Base-by-base conservation (phyloP, 2,113 vertebrate genomes). In the Pholis gunnellus region DNA sequence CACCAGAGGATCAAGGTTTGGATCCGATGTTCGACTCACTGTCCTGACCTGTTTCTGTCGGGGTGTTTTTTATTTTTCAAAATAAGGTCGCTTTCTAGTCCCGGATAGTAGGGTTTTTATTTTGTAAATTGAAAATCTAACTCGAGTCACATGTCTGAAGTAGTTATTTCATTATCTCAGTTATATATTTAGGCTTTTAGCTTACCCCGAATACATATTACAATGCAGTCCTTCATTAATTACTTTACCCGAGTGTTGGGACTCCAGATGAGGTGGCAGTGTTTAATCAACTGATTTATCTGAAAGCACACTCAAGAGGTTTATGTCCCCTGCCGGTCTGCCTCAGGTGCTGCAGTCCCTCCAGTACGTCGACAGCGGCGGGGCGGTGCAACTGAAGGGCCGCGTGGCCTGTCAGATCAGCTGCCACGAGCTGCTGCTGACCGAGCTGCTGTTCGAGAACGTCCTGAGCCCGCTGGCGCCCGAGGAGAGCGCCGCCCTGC, bases 381-480 rank as follows among this genome's bases (percentile, higher is more conserved):
- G 97, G 0, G 96, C 97, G 0, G 97, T 98, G 90, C 96, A 97
- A 94, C 95, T 98, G 78, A 97, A 97, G 7, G 97, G 97, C 20
- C 94, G 97, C 0, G 97, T 98, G 67, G 97, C 97, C 0, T 97
- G 97, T 86, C 97, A 97, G 93, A 96, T 98, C 93, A 97, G 96
- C 91, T 96, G 96, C 91, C 97, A 98, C 0, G 97, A 98, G 92
- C 92, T 98, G 60, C 94, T 98, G 38, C 96, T 98, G 38, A 98
- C 97, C 0, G 97, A 98, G 92, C 96, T 98, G 89, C 96, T 98
- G 86, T 96, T 98, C 2, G 97, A 97, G 88, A 97, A 97, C 0
- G 95, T 95, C 1, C 94, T 98, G 83, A 97, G 96, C 1, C 89
- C 96, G 5, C 92, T 98, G 88, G 95, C 94, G 9, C 97, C 97